Evolutionary conservation across 2,888 invertebrate species (phyloP).

Genomic region (Buathra laborator): DNA sequence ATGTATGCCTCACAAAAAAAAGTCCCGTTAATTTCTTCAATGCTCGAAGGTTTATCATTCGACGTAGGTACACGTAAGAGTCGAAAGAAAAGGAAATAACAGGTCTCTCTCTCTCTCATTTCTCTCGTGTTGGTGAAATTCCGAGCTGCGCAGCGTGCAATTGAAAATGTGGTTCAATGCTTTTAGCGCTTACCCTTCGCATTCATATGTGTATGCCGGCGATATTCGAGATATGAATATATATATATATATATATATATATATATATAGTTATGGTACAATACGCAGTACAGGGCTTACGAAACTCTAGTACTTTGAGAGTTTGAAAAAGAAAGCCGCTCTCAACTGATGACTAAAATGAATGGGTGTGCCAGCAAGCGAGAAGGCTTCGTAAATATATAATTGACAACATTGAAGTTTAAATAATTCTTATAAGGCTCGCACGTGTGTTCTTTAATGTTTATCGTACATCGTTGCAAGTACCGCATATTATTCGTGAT

Average conservation of each 20-base stretch:
- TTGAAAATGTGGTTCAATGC: slow-evolving; percentile 45
- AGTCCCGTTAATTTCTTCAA: slow-evolving; percentile 47
- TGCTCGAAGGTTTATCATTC: background rate
- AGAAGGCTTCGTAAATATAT: slow-evolving; percentile 15
- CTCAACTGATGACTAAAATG: slow-evolving; percentile 44
- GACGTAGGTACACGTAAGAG: background rate
- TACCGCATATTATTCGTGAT: background rate
- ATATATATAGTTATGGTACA: slow-evolving; percentile 21
- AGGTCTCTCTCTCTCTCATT: slow-evolving; percentile 28
- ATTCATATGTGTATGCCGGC: slow-evolving; percentile 64
- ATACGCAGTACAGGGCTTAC: slow-evolving; percentile 22
- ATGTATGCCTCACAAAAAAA: slow-evolving; percentile 11
- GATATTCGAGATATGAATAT: background rate
- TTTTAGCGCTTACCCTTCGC: slow-evolving; percentile 36
- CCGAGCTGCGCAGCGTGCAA: slow-evolving; percentile 21
- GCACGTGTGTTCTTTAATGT: slow-evolving; percentile 29
- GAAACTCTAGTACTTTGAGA: slow-evolving; percentile 35
- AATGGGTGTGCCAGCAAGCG: slow-evolving; percentile 46
- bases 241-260: slow-evolving; percentile 7
- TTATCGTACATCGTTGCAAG: slow-evolving; percentile 1
- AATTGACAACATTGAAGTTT: slow-evolving; percentile 35
- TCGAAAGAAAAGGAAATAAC: slow-evolving; percentile 46
- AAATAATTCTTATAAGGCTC: slow-evolving; percentile 40
- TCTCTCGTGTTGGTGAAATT: slow-evolving; percentile 48
- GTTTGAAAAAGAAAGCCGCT: slow-evolving; percentile 38